Percentiles rank a stretch among this genome's conserved stretches.
These are phyloP conservation scores for Brachyhypopomus gauderio DNA, from an alignment of 2,113 vertebrate species.

Conservation along the genomic window DNA sequence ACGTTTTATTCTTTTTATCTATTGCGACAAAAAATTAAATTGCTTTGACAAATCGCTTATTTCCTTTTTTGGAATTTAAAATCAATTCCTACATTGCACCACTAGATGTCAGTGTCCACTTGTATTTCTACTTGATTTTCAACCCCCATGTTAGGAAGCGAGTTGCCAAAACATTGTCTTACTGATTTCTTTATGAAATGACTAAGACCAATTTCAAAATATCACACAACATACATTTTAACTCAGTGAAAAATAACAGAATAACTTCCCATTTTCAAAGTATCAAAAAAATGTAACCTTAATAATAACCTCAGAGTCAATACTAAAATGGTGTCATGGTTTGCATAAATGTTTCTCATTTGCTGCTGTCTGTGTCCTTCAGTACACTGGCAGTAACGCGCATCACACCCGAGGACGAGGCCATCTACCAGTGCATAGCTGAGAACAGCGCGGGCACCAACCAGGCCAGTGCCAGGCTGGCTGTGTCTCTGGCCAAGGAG, in stretches of 20 bases:
- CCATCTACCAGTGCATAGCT: constrained; percentile 77
- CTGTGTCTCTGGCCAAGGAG: constrained; percentile 66
- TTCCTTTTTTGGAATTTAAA: too few species aligned
- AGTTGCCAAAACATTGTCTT: background rate
- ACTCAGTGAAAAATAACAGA: too few species aligned
- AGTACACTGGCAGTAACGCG: constrained; percentile 74
- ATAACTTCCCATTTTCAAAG: too few species aligned
- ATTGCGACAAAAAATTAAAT: too few species aligned
- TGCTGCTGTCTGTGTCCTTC: background rate
- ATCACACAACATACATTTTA: too few species aligned
- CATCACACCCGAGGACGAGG: constrained; percentile 67
- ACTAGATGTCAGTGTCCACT: constrained; percentile 45
- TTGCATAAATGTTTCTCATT: background rate
- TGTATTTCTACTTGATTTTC: background rate
- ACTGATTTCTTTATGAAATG: too few species aligned
- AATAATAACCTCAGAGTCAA: too few species aligned
- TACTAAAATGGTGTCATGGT: background rate
- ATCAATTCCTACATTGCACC: constrained; percentile 20
- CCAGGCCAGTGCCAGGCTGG: constrained; percentile 77
- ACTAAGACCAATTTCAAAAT: too few species aligned
- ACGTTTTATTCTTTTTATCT: too few species aligned
- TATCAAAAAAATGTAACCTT: too few species aligned
- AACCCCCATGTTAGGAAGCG: background rate
- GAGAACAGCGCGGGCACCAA: constrained; percentile 76
- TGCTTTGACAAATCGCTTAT: too few species aligned